A percentile compares a stretch with the other conserved stretches of the same genome.
Evolutionary conservation across 2,113 vertebrate species (phyloP).

Genomic region (Poeciliopsis retropinna): DNA sequence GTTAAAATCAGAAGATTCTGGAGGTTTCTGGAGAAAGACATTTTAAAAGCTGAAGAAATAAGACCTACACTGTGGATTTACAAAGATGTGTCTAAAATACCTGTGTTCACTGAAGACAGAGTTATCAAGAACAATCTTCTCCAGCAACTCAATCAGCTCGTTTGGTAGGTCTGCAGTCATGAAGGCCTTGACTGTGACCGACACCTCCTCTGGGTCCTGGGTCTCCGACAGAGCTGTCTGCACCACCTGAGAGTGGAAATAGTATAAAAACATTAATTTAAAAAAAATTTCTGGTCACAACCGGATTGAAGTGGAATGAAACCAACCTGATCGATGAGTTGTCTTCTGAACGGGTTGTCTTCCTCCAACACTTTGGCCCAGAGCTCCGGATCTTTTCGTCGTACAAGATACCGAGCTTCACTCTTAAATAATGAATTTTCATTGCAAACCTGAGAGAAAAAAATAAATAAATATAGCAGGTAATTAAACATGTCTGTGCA

Average conservation of each 20-base stretch:
- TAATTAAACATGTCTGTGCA: background rate
- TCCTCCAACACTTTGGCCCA: slow-evolving; percentile 91
- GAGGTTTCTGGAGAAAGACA: slow-evolving; percentile 82
- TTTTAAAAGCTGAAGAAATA: background rate
- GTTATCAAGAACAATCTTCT: slow-evolving; percentile 94
- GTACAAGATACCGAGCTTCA: slow-evolving; percentile 90
- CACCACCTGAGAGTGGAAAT: slow-evolving; percentile 82
- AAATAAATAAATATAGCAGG: rapidly evolving
- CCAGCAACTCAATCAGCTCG: slow-evolving; percentile 90
- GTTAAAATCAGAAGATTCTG: slow-evolving; percentile 94
- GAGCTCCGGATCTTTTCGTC: slow-evolving; percentile 90
- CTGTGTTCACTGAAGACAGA: slow-evolving; percentile 93
- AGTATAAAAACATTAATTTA: background rate
- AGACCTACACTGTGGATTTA: too few relatives aligned
- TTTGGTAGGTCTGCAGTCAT: slow-evolving; percentile 93
- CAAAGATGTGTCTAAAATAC: slow-evolving; percentile 56
- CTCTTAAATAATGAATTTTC: slow-evolving; percentile 94
- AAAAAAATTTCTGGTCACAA: background rate
- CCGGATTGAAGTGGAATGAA: background rate
- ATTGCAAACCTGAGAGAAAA: slow-evolving; percentile 86
- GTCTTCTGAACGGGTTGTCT: slow-evolving; percentile 86
- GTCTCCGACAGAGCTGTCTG: slow-evolving; percentile 93
- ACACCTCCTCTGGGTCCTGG: slow-evolving; percentile 92
- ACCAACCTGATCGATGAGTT: slow-evolving; percentile 90
- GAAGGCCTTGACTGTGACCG: slow-evolving; percentile 92